A percentile compares a stretch with the other conserved stretches of the same genome.
These are phyloP conservation scores for Megastigmus dorsalis DNA, from an alignment of 2,888 invertebrate species.

Conservation along the genomic window DNA sequence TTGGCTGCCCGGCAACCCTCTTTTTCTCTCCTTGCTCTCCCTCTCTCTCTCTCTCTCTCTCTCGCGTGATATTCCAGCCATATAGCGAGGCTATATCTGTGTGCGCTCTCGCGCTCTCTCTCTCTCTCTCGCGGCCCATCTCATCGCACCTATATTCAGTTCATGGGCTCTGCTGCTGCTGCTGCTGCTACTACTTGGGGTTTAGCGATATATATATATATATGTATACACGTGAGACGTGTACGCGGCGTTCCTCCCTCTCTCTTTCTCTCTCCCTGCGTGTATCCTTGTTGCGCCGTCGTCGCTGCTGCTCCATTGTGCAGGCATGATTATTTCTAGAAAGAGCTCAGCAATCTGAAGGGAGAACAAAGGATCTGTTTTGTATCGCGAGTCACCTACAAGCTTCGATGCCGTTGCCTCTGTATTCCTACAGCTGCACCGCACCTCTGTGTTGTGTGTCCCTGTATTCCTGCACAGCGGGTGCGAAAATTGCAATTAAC, in stretches of 20 bases:
- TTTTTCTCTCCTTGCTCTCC: neutral
- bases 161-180: neutral
- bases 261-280: neutral
- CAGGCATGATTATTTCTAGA: neutral
- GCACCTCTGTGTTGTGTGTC: too few species aligned
- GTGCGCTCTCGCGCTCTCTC: neutral
- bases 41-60: neutral
- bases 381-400: too few species aligned
- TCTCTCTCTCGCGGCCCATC: neutral
- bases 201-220: too few species aligned
- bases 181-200: too few species aligned
- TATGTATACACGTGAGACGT: neutral
- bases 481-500: too few species aligned
- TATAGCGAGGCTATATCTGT: too few species aligned
- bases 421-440: too few species aligned
- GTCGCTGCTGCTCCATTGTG: neutral
- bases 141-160: neutral
- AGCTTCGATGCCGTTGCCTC: too few species aligned
- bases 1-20: constrained; percentile 4
- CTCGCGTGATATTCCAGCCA: neutral
- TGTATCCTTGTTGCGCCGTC: neutral
- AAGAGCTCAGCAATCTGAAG: neutral
- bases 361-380: neutral
- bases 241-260: neutral
- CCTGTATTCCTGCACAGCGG: too few species aligned